Conservation (phyloP, 1,140 invertebrate species). For the Chelonus insularis region DNA sequence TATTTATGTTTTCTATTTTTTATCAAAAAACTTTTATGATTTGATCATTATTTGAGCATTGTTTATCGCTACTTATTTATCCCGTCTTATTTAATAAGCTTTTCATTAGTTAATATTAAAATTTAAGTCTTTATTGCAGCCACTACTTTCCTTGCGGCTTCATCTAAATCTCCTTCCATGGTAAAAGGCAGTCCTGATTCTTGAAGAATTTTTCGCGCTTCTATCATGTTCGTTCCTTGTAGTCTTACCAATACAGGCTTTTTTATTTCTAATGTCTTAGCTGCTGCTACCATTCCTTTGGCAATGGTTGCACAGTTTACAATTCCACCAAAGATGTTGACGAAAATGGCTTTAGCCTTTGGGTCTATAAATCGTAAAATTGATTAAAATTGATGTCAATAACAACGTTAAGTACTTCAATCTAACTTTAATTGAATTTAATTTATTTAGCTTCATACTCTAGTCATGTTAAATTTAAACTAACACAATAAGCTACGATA, state of each 20-base stretch:
- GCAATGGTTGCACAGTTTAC: slow-evolving; percentile 98
- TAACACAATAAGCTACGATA: no score
- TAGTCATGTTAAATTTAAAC: no score
- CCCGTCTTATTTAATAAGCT: no score
- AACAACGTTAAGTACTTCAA: no score
- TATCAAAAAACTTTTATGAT: no score
- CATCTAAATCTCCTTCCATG: slow-evolving; percentile 84
- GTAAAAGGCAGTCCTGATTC: slow-evolving; percentile 82
- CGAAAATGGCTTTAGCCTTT: slow-evolving; percentile 93
- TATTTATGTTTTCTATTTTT: no score
- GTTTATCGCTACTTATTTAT: no score
- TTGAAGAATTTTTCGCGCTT: slow-evolving; percentile 73
- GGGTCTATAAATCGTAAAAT: slow-evolving; percentile 63
- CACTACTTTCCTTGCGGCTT: slow-evolving; percentile 90
- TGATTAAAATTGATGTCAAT: slow-evolving; percentile 22
- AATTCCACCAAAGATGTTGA: slow-evolving; percentile 99
- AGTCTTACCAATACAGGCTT: slow-evolving; percentile 91
- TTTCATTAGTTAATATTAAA: no score
- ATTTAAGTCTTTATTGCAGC: slow-evolving; percentile 56
- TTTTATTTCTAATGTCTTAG: slow-evolving; percentile 76
- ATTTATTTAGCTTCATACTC: no score
- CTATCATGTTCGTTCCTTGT: slow-evolving; percentile 74
- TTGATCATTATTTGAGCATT: no score
- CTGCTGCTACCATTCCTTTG: slow-evolving; percentile 90
- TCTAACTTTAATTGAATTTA: no score